Evolutionary conservation across 2,797 vertebrate species (phyloP).

Genomic region (Calcarius lapponicus): DNA sequence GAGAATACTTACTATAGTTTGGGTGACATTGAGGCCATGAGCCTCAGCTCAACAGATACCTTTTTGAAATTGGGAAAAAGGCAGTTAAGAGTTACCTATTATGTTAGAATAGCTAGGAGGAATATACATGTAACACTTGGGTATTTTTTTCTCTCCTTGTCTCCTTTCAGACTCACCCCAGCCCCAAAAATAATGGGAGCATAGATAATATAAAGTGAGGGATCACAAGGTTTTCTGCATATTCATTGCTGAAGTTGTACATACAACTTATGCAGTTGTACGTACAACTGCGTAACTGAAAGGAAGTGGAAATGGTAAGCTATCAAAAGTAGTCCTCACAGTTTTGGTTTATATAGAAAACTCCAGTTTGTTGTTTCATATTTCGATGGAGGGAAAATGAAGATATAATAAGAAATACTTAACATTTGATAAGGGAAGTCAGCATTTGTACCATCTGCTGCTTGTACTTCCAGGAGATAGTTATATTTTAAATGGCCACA

Average conservation of each 20-base stretch:
- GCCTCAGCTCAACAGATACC: not conserved
- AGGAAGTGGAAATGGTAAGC: not conserved
- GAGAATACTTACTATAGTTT: not conserved
- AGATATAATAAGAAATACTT: not conserved
- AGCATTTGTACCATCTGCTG: not conserved
- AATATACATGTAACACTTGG: not conserved
- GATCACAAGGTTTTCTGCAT: not conserved
- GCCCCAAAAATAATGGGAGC: not conserved
- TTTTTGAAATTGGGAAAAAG: not conserved
- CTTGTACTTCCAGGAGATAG: not conserved
- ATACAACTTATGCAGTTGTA: not conserved
- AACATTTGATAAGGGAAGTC: not conserved
- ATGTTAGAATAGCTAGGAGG: not conserved
- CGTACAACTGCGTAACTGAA: not conserved
- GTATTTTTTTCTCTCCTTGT: not conserved
- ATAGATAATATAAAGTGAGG: not conserved
- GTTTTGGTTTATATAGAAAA: not conserved
- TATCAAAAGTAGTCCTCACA: not conserved
- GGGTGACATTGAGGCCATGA: not conserved
- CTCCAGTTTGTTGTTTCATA: not conserved
- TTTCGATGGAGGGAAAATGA: not conserved
- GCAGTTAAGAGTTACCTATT: not conserved
- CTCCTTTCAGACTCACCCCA: not conserved
- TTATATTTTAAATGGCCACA: not conserved
- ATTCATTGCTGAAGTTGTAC: not conserved